phyloP scores from a whole-genome alignment of 2,888 invertebrate species.

The Metalampra italica region DNA sequence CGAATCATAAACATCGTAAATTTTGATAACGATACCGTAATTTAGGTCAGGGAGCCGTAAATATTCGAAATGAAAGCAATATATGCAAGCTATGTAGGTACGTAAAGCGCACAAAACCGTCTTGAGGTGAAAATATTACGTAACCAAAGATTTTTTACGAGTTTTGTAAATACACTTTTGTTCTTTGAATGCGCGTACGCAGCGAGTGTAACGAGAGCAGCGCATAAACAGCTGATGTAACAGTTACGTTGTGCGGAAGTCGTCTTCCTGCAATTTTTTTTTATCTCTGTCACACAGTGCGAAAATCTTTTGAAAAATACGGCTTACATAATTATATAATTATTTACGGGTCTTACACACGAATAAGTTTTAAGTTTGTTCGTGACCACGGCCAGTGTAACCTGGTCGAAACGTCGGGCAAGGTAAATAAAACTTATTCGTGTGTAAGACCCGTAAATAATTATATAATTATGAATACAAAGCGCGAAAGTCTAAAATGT shows the following conservation, averaged over 20 bases:
- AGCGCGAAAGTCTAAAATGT: too few relatives aligned
- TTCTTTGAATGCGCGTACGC: conserved; percentile 7
- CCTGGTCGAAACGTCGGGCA: too few relatives aligned
- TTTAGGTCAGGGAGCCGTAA: conserved; percentile 33
- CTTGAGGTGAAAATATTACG: conserved; percentile 21
- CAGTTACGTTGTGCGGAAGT: conserved; percentile 5
- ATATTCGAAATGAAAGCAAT: conserved; percentile 1
- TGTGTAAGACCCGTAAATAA: too few relatives aligned
- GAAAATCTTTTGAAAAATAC: too few relatives aligned
- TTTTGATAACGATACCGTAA: conserved; percentile 20
- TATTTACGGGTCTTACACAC: too few relatives aligned
- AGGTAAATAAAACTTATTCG: too few relatives aligned
- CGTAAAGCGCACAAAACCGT: conserved; percentile 15
- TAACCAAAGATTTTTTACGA: conserved; percentile 16
- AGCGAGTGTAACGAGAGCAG: background rate
- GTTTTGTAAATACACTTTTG: conserved; percentile 8
- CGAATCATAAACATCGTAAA: background rate
- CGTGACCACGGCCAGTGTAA: too few relatives aligned
- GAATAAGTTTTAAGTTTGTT: too few relatives aligned
- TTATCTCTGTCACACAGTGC: too few relatives aligned
- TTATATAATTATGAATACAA: too few relatives aligned
- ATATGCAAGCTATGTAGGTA: conserved; percentile 6
- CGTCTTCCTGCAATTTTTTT: background rate
- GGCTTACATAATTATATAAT: too few relatives aligned
- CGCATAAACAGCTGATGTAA: conserved; percentile 4